Evolutionary conservation across 2,888 invertebrate species (phyloP).

Genomic region (Pollenia labialis): DNA sequence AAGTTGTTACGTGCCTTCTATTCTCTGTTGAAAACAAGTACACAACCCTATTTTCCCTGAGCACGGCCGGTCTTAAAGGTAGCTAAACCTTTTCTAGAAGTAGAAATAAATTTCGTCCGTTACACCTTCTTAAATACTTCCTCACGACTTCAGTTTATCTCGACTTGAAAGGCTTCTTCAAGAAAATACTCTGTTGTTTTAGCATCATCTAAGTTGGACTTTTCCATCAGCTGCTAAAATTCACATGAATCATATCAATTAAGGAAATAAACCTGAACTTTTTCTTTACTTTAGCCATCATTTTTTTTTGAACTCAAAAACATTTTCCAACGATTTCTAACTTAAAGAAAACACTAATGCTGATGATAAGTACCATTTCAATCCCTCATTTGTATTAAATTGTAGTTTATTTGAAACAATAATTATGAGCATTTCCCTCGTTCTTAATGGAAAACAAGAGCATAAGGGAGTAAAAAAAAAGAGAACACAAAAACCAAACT

Average conservation of each 20-base stretch:
- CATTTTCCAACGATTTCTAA: background rate
- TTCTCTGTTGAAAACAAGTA: too few species aligned
- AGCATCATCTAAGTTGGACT: too few species aligned
- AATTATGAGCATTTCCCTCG: slow-evolving; percentile 44
- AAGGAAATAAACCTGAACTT: background rate
- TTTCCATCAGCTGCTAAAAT: slow-evolving; percentile 16
- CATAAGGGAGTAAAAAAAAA: slow-evolving; percentile 4
- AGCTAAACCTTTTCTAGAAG: too few species aligned
- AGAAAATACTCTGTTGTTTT: too few species aligned
- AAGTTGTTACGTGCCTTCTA: too few species aligned
- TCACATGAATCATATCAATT: background rate
- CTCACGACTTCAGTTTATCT: too few species aligned
- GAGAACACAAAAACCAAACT: background rate
- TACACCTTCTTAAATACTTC: too few species aligned
- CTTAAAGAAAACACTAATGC: background rate
- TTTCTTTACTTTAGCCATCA: background rate
- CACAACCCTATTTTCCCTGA: too few species aligned
- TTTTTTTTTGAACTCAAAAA: background rate
- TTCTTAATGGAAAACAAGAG: background rate
- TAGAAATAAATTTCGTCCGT: too few species aligned
- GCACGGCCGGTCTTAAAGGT: too few species aligned
- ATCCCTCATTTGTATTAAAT: slow-evolving; percentile 11
- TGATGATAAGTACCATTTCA: slow-evolving; percentile 31
- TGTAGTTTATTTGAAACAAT: slow-evolving; percentile 39
- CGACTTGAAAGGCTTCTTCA: too few species aligned